phyloP scores from a whole-genome alignment of 2,888 invertebrate species.

The Ceratothoa steindachneri region DNA sequence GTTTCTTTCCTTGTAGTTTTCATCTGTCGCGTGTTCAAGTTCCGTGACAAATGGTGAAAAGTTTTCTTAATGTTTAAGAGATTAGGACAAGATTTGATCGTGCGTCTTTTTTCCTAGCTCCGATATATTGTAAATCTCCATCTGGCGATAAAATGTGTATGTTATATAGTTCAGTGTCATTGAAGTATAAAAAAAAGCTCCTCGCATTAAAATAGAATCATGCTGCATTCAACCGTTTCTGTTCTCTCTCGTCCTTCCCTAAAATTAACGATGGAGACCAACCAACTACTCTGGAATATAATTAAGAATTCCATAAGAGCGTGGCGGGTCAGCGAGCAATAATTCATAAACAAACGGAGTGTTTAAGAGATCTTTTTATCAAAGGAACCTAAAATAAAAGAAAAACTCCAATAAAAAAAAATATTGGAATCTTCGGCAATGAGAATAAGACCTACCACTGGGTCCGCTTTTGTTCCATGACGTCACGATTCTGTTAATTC shows the following conservation, averaged over 20 bases:
- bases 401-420: neutral
- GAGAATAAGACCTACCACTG: constrained; percentile 17
- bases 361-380: neutral
- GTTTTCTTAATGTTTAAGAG: no score
- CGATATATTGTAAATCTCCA: no score
- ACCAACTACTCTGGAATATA: neutral
- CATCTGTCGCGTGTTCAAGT: no score
- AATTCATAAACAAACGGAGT: neutral
- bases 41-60: no score
- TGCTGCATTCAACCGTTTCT: neutral
- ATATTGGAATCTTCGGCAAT: neutral
- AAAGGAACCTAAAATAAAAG: neutral
- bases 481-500: constrained; percentile 28
- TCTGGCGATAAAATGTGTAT: no score
- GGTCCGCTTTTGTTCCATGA: constrained; percentile 20
- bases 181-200: neutral
- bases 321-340: neutral
- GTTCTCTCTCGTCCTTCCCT: neutral
- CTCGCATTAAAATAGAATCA: neutral
- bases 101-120: no score
- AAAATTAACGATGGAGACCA: neutral
- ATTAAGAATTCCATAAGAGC: neutral
- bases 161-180: neutral
- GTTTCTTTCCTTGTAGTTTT: no score
- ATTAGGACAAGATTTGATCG: no score